Conservation (phyloP, 2,888 invertebrate species). For the Nomada ruficornis region DNA sequence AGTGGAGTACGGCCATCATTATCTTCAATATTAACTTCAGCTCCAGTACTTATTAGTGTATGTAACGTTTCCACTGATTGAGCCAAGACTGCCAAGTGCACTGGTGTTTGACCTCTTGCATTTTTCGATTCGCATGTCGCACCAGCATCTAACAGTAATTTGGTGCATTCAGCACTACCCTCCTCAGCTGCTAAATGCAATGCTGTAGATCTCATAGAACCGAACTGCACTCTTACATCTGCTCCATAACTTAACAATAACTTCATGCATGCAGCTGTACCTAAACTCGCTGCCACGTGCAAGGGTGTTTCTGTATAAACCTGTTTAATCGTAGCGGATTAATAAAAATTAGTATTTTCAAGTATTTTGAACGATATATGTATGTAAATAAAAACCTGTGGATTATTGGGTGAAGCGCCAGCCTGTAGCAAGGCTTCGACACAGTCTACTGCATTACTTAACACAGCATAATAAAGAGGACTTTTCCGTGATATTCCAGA, state of each 20-base stretch:
- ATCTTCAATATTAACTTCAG: conserved; percentile 89
- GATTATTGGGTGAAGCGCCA: conserved; percentile 93
- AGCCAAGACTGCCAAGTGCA: conserved; percentile 93
- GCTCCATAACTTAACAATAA: conserved; percentile 92
- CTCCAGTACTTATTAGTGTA: conserved; percentile 88
- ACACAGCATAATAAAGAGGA: conserved; percentile 93
- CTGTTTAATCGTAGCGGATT: conserved; percentile 80
- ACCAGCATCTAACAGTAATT: conserved; percentile 89
- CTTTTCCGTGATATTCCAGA: conserved; percentile 89
- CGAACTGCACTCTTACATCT: conserved; percentile 91
- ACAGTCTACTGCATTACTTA: conserved; percentile 90
- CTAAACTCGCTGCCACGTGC: conserved; percentile 92
- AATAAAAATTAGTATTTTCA: not conserved
- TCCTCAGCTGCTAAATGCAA: conserved; percentile 95
- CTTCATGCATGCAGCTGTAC: conserved; percentile 89
- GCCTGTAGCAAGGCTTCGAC: conserved; percentile 90
- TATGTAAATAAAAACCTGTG: conserved; percentile 86
- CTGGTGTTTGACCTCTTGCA: conserved; percentile 91
- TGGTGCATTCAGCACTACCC: conserved; percentile 91
- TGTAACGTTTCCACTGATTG: conserved; percentile 92
- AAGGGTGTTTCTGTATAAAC: conserved; percentile 94
- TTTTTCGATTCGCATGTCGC: conserved; percentile 92
- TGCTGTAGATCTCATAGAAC: conserved; percentile 90
- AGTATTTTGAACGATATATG: not conserved
- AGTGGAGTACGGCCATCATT: conserved; percentile 91